phyloP scores from a whole-genome alignment of 2,113 vertebrate genomes.

The Candoia aspera region DNA sequence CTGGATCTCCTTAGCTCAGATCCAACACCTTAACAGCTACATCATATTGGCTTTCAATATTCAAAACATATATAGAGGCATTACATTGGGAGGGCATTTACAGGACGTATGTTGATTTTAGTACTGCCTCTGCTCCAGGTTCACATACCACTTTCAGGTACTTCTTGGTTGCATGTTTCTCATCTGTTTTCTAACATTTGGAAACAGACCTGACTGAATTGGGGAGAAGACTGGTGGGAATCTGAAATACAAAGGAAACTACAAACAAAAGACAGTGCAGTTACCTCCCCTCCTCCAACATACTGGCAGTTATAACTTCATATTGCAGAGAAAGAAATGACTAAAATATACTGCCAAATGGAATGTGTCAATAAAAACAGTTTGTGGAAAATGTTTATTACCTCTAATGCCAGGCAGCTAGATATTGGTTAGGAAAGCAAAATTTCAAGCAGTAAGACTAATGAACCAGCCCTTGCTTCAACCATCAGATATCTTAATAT shows the following conservation, averaged over 20 bases:
- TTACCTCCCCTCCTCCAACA: neutral
- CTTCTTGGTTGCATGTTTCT: neutral
- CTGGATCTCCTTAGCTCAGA: too few relatives aligned
- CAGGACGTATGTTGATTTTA: too few relatives aligned
- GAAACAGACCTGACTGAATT: too few relatives aligned
- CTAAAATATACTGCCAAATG: neutral
- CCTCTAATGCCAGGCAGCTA: neutral
- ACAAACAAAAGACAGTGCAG: neutral
- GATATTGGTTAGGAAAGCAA: neutral
- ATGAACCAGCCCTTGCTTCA: neutral
- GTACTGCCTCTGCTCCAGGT: neutral
- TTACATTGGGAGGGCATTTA: too few relatives aligned
- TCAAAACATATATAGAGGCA: too few relatives aligned
- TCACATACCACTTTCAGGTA: neutral
- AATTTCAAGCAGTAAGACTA: neutral
- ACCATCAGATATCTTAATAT: rapidly evolving
- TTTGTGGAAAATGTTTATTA: neutral
- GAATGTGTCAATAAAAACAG: rapidly evolving
- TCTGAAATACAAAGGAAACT: rapidly evolving
- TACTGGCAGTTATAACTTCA: neutral
- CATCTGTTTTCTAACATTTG: neutral
- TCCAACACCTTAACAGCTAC: too few relatives aligned
- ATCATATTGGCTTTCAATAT: too few relatives aligned
- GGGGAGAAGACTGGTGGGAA: too few relatives aligned
- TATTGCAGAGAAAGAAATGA: neutral